Evolutionary conservation across 2,113 vertebrate species (phyloP).

Genomic region (Hippotragus niger): DNA sequence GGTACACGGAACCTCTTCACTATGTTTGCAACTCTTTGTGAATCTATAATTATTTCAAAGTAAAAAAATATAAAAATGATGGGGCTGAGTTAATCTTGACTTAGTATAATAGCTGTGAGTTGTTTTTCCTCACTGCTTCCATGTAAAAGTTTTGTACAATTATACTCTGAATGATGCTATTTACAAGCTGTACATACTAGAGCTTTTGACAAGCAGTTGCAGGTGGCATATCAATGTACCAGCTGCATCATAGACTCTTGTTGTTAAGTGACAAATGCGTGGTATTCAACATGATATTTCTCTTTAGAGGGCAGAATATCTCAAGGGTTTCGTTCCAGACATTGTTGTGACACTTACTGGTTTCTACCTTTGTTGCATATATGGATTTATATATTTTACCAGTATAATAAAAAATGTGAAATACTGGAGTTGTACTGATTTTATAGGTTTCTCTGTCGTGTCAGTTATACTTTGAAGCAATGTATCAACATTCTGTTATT

Average conservation of each 20-base stretch:
- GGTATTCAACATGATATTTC: slow-evolving; percentile 55
- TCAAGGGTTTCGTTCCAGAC: slow-evolving; percentile 50
- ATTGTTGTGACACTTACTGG: background rate
- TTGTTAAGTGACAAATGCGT: slow-evolving; percentile 17
- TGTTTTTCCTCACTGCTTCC: background rate
- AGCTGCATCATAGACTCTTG: background rate
- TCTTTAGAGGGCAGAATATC: slow-evolving; percentile 33
- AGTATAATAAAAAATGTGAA: slow-evolving; percentile 20
- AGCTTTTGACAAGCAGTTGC: slow-evolving; percentile 40
- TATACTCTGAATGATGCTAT: slow-evolving; percentile 16
- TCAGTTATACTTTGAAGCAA: background rate
- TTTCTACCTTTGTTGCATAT: slow-evolving; percentile 48
- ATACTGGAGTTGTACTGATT: background rate
- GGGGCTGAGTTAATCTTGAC: background rate
- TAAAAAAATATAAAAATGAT: background rate
- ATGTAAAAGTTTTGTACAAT: slow-evolving; percentile 30
- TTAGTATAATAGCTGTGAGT: background rate
- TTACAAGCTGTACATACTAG: slow-evolving; percentile 29
- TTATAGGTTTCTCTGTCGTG: slow-evolving; percentile 1
- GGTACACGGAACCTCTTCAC: background rate
- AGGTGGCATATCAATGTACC: slow-evolving; percentile 3
- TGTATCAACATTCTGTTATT: background rate
- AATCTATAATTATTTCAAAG: slow-evolving; percentile 3
- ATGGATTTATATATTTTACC: slow-evolving; percentile 5
- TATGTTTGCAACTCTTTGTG: background rate